Evolutionary conservation across 2,113 vertebrate genomes (phyloP), one percentile per base, ranked within the genome.

Genomic region (Pogona vitticeps): DNA sequence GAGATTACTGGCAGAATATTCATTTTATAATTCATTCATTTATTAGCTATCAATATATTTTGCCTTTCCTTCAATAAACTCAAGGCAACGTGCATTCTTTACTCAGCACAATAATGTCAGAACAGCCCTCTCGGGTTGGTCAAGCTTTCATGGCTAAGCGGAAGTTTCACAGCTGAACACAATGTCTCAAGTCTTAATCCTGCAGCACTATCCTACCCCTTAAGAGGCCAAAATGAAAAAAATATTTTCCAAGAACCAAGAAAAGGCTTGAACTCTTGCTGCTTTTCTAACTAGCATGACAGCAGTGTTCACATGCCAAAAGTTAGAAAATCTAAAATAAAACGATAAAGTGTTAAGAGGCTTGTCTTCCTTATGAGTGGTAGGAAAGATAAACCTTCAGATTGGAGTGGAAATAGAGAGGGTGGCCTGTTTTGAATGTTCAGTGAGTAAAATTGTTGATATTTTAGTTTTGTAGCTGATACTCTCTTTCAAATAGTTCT

Each of bases 231-330:
- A 40, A n/a, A 68, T 52, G n/a, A 65, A 52, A 40, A n/a, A 68
- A 17, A 20, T 68, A 67, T 81, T 68, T 81, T 81, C 80, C 52
- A 82, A 82, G 40, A 81, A 81, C 28, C 31, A 68, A 31, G 31
- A 13, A 68, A n/a, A 52, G 46, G 46, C 10, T 52, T 52, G 46
- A 52, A 52, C 46, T 52, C 10, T 52, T 52, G 46, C 5, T 10
- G 10, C 5, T 6, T 52, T 52, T 52, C 46, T 52, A 52, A 52
- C 46, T 52, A 52, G 46, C 46, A 10, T 52, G 46, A 46, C 46
- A 68, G 28, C 31, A 26, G 23, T 75, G 21, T 26, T 75, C 26
- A 76, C 40, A 6, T 3, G 33, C 31, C 28, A 42, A 52, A 52
- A 28, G 13, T 15, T 7, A 59, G 20, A 26, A 80, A 80, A 5